Percentiles rank a stretch among this genome's conserved stretches.
Conservation (phyloP, 2,888 invertebrate genomes). For the Eudasyphora cyanicolor region DNA sequence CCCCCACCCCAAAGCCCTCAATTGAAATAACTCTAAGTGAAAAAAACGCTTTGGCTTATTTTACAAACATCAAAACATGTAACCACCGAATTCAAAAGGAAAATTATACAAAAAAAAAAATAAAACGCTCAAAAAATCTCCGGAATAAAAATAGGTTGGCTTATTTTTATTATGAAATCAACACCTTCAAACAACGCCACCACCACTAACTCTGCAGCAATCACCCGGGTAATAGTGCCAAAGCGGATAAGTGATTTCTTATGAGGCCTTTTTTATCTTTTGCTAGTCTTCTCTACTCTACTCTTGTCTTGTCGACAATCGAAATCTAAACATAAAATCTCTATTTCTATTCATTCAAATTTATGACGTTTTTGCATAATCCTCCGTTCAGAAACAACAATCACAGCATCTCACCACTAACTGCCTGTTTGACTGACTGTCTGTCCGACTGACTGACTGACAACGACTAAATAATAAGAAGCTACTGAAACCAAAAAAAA, state of each 20-base stretch:
- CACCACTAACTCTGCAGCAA: neutral
- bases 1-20: neutral
- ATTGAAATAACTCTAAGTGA: neutral
- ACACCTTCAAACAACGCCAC: neutral
- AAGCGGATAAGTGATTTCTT: constrained; percentile 1
- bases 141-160: neutral
- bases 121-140: neutral
- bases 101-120: neutral
- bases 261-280: neutral
- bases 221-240: neutral
- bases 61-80: neutral
- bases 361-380: constrained; percentile 19
- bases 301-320: neutral
- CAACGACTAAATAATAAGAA: neutral
- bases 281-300: no score
- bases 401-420: neutral
- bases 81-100: constrained; percentile 2
- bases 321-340: constrained; percentile 27
- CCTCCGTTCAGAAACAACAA: neutral
- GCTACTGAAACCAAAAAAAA: neutral
- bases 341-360: constrained; percentile 15
- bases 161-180: constrained; percentile 18
- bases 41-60: neutral
- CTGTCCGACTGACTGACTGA: neutral
- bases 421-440: neutral